Conservation (phyloP, 2,113 vertebrate species). For the Nibea albiflora region DNA sequence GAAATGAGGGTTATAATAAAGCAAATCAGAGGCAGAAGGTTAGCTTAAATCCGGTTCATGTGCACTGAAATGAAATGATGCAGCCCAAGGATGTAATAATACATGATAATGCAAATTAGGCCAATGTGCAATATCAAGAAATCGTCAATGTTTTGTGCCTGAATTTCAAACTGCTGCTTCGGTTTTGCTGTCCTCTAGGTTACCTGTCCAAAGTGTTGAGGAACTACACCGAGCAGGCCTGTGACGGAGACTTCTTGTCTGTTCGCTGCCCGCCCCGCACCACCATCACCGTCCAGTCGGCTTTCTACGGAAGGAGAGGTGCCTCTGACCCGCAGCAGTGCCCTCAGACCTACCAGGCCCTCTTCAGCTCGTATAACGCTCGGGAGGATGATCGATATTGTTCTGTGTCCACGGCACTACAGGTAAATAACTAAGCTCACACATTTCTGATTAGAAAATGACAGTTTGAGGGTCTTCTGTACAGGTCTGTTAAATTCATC, state of each 20-base stretch:
- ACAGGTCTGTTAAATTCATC: neutral
- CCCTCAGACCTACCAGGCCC: slow-evolving; percentile 82
- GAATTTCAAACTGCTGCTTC: neutral
- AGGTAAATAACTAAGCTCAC: slow-evolving; percentile 77
- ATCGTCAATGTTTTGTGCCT: neutral
- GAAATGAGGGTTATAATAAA: neutral
- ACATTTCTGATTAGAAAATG: neutral
- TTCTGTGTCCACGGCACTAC: slow-evolving; percentile 89
- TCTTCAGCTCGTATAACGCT: slow-evolving; percentile 73
- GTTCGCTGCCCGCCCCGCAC: slow-evolving; percentile 91
- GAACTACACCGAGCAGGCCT: slow-evolving; percentile 91
- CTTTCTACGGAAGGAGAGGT: slow-evolving; percentile 89
- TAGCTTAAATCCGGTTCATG: neutral
- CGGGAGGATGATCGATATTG: slow-evolving; percentile 86
- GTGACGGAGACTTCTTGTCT: slow-evolving; percentile 90
- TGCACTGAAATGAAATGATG: neutral
- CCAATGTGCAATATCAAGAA: neutral
- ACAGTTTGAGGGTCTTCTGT: neutral
- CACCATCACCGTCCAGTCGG: slow-evolving; percentile 92
- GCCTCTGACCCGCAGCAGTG: slow-evolving; percentile 85
- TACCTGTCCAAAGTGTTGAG: slow-evolving; percentile 89
- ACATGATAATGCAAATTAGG: neutral
- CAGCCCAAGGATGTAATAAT: neutral
- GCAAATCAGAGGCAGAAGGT: neutral
- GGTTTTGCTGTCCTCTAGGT: slow-evolving; percentile 74